Base-by-base conservation (phyloP, 2,888 invertebrate genomes). In the Ramazzottius varieornatus region DNA sequence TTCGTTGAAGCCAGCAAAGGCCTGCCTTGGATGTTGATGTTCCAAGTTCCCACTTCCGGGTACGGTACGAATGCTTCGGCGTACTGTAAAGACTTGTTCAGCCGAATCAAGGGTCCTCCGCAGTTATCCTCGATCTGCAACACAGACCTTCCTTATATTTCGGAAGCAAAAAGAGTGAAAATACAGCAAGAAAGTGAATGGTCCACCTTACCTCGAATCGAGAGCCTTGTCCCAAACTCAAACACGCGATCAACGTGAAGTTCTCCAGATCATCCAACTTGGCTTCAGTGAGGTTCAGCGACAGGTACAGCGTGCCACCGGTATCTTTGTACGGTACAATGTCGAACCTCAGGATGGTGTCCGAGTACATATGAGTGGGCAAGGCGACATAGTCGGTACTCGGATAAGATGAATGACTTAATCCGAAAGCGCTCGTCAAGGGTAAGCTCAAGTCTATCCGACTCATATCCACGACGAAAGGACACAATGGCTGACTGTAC, bases 1-100 rank as follows among this genome's bases (percentile, higher is more conserved):
- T n/a, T n/a, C n/a, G n/a, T n/a, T n/a, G n/a, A n/a, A n/a, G n/a
- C n/a, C n/a, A 54, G 16, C 29, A 54, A 29, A 8, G 54, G 54
- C 20, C 13, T 16, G 20, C 54, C 70, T 65, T 70, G 68, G 20
- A 73, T 63, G n/a, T 71, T 71, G 1, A 75, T 64, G 68, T 71
- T 74, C 72, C 73, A 75, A 1, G 65, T 64, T 0, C 74, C 74
- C 24, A 70, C 68, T 64, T 72, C 71, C 2, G 75, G 75, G 66
- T 73, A 75, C 1, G 74, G 74, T 2, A 74, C 69, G 68, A 70
- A 72, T 1, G 69, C 65, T 24, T 64, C 34, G 32, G 8, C 16
- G 64, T 33, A 64, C n/a, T 29, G 54, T 16, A 16, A 24, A 16
- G 54, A 16, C 4, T 16, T 24, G 24, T 54, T 54, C 20, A 54